These are phyloP conservation scores for Gymnocypris eckloni DNA, from an alignment of 2,797 vertebrate species.

Conservation along the genomic window DNA sequence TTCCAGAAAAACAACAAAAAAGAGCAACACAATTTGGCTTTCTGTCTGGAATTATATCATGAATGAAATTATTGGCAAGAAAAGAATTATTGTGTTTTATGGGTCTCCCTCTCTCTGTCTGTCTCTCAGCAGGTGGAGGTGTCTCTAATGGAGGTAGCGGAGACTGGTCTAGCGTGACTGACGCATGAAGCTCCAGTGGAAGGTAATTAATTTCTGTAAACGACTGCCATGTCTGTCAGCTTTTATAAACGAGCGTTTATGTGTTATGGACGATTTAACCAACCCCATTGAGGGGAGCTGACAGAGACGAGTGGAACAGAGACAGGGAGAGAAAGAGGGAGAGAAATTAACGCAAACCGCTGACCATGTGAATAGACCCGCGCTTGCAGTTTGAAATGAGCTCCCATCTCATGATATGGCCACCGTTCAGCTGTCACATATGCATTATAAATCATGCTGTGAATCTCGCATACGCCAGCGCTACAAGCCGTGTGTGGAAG, in stretches of 20 bases:
- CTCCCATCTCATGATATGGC: slow-evolving; percentile 33
- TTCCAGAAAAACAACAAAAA: slow-evolving; percentile 6
- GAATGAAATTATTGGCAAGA: slow-evolving; percentile 43
- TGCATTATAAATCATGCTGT: slow-evolving; percentile 31
- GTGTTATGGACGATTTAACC: slow-evolving; percentile 84
- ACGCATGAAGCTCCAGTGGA: slow-evolving; percentile 75
- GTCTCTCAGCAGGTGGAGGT: slow-evolving; percentile 67
- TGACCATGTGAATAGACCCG: slow-evolving; percentile 41
- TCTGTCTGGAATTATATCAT: slow-evolving; percentile 40
- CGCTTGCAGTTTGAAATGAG: slow-evolving; percentile 39
- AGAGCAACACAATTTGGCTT: slow-evolving; percentile 33
- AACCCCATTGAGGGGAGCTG: slow-evolving; percentile 76
- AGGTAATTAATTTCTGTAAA: slow-evolving; percentile 86
- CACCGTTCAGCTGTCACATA: slow-evolving; percentile 32
- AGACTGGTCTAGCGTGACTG: slow-evolving; percentile 76
- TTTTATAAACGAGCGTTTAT: slow-evolving; percentile 86
- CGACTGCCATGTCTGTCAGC: slow-evolving; percentile 82
- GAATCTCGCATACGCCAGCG: neutral
- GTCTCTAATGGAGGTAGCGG: slow-evolving; percentile 52
- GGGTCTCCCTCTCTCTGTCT: slow-evolving; percentile 30
- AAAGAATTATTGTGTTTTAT: slow-evolving; percentile 38
- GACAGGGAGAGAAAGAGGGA: slow-evolving; percentile 35
- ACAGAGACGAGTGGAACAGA: slow-evolving; percentile 71
- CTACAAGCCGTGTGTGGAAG: slow-evolving; percentile 22
- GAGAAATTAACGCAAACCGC: slow-evolving; percentile 37